These are phyloP conservation scores for Arremon brunneinucha DNA, from an alignment of 2,797 vertebrate species.

Conservation along the genomic window DNA sequence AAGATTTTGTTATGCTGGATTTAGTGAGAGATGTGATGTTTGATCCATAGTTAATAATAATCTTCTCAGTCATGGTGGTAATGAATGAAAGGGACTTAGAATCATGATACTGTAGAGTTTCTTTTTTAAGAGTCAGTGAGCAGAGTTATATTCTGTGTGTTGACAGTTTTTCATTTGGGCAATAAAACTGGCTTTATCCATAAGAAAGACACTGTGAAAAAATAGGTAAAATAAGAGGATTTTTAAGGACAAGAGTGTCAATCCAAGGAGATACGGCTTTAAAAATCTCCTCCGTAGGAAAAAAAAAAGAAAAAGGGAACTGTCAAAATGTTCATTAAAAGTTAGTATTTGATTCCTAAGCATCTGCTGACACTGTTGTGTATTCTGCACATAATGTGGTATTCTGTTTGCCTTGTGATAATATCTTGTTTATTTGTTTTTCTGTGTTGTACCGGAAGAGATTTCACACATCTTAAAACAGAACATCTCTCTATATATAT, in stretches of 20 bases:
- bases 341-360: neutral
- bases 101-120: neutral
- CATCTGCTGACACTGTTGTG: neutral
- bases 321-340: neutral
- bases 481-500: neutral
- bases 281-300: neutral
- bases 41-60: neutral
- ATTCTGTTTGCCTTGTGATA: slow-evolving; percentile 4
- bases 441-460: neutral
- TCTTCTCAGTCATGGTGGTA: neutral
- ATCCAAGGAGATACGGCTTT: neutral
- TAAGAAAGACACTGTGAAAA: neutral
- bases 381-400: neutral
- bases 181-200: neutral
- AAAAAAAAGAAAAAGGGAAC: rapidly evolving
- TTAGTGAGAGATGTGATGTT: neutral
- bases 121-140: neutral
- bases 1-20: neutral
- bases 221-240: neutral
- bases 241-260: neutral
- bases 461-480: neutral
- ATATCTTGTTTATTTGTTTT: neutral
- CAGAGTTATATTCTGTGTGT: neutral
- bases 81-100: neutral
- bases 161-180: neutral